Percentiles rank a stretch among this genome's conserved stretches.
Evolutionary conservation across 2,888 invertebrate species (phyloP).

Genomic region (Pandemis heparana): DNA sequence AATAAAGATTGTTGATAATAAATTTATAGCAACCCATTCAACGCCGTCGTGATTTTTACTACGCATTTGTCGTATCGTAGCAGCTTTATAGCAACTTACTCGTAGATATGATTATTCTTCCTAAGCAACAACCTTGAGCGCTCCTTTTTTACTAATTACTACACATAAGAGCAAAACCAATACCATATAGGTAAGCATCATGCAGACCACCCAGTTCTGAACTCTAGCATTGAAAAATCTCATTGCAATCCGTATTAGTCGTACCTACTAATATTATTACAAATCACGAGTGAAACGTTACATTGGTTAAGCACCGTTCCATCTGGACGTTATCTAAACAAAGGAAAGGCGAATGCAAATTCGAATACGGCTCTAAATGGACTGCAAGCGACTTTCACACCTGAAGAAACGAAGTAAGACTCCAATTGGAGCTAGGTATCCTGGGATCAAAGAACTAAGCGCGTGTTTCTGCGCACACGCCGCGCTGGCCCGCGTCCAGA

Average conservation of each 20-base stretch:
- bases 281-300: background rate
- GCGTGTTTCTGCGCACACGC: slow-evolving; percentile 70
- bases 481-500: slow-evolving; percentile 74
- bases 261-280: background rate
- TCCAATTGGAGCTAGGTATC: slow-evolving; percentile 50
- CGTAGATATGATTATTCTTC: background rate
- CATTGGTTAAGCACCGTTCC: slow-evolving; percentile 8
- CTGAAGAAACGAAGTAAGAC: slow-evolving; percentile 44
- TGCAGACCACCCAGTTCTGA: slow-evolving; percentile 16
- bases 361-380: slow-evolving; percentile 23
- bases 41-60: background rate
- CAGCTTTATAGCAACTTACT: background rate
- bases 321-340: slow-evolving; percentile 34
- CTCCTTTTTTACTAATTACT: background rate
- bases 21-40: slow-evolving; percentile 5
- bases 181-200: slow-evolving; percentile 3
- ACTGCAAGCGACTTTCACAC: slow-evolving; percentile 27
- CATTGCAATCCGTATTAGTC: background rate
- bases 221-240: slow-evolving; percentile 24
- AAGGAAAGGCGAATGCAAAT: slow-evolving; percentile 21
- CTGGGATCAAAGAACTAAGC: slow-evolving; percentile 69
- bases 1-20: background rate
- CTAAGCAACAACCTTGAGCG: background rate
- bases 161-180: background rate
- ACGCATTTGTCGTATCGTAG: background rate